phyloP scores from a whole-genome alignment of 2,888 invertebrate species.

The Caradrina kadenii region DNA sequence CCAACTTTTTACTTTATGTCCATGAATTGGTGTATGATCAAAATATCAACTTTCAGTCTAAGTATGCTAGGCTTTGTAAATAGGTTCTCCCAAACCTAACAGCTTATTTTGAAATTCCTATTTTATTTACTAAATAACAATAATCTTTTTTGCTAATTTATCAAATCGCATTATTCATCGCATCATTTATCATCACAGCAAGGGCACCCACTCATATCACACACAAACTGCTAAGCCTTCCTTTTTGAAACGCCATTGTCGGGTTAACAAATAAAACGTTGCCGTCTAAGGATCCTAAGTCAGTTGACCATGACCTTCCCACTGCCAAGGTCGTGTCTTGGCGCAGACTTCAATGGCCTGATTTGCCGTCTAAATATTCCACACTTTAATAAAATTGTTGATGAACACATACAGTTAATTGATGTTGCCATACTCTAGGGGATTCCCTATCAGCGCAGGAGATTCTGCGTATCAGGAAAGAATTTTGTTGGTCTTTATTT shows the following conservation, averaged over 20 bases:
- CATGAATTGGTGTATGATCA: background rate
- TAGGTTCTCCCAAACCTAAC: background rate
- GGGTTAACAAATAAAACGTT: slow-evolving; percentile 40
- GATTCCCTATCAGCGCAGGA: slow-evolving; percentile 26
- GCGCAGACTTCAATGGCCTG: slow-evolving; percentile 50
- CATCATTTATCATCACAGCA: slow-evolving; percentile 34
- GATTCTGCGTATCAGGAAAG: slow-evolving; percentile 12
- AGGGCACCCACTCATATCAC: slow-evolving; percentile 16
- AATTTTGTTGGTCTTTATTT: slow-evolving; percentile 24
- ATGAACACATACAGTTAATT: slow-evolving; percentile 56
- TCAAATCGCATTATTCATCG: slow-evolving; percentile 17
- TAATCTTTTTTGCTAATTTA: slow-evolving; percentile 8
- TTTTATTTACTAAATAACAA: background rate
- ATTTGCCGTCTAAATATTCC: slow-evolving; percentile 57
- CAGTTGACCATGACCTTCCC: slow-evolving; percentile 63
- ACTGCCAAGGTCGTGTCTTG: slow-evolving; percentile 54
- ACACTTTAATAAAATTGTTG: slow-evolving; percentile 49
- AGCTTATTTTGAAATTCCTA: slow-evolving; percentile 1
- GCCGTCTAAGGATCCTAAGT: slow-evolving; percentile 47
- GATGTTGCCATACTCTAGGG: slow-evolving; percentile 26
- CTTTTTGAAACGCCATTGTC: slow-evolving; percentile 24
- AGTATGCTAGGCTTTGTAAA: too few species aligned
- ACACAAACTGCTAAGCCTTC: slow-evolving; percentile 35
- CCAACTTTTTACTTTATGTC: background rate
- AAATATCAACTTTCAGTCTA: too few species aligned